Evolutionary conservation across 1,140 invertebrate genomes (phyloP).

Genomic region (Atta texana): DNA sequence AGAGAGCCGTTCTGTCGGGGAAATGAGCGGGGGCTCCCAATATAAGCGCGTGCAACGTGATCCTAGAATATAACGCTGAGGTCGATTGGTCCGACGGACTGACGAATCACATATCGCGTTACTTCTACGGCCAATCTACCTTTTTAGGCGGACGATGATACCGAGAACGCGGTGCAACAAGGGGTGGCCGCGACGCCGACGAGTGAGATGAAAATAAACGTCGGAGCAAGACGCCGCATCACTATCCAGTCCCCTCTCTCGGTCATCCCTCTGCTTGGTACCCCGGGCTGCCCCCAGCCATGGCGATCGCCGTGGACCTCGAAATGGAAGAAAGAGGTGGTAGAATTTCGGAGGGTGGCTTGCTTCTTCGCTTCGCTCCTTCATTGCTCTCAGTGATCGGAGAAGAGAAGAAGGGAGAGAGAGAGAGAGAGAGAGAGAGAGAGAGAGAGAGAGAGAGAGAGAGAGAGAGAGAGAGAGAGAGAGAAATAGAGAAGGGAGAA

Average conservation of each 20-base stretch:
- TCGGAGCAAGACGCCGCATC: slow-evolving; percentile 63
- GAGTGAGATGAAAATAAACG: slow-evolving; percentile 84
- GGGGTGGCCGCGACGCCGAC: slow-evolving; percentile 79
- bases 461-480: too few species aligned
- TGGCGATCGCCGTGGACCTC: slow-evolving; percentile 31
- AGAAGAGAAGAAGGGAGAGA: not conserved
- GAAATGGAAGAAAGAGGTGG: slow-evolving; percentile 60
- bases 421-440: too few species aligned
- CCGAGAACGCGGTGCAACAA: slow-evolving; percentile 82
- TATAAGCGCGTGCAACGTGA: slow-evolving; percentile 96
- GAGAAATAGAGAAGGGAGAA: not conserved
- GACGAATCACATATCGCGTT: slow-evolving; percentile 86
- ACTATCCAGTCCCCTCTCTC: slow-evolving; percentile 8
- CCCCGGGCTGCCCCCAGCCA: slow-evolving; percentile 31
- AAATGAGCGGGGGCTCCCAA: slow-evolving; percentile 89
- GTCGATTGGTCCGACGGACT: slow-evolving; percentile 83
- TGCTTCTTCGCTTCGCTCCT: not conserved
- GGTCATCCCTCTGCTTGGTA: not conserved
- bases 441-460: not conserved
- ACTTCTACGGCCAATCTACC: slow-evolving; percentile 86
- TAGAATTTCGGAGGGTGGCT: slow-evolving; percentile 49
- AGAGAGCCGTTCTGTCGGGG: slow-evolving; percentile 96
- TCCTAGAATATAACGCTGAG: slow-evolving; percentile 87
- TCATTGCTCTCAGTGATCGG: not conserved
- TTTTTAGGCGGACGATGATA: slow-evolving; percentile 86